These are phyloP conservation scores for Scopus umbretta DNA, from an alignment of 2,113 vertebrate species.

Conservation along the genomic window DNA sequence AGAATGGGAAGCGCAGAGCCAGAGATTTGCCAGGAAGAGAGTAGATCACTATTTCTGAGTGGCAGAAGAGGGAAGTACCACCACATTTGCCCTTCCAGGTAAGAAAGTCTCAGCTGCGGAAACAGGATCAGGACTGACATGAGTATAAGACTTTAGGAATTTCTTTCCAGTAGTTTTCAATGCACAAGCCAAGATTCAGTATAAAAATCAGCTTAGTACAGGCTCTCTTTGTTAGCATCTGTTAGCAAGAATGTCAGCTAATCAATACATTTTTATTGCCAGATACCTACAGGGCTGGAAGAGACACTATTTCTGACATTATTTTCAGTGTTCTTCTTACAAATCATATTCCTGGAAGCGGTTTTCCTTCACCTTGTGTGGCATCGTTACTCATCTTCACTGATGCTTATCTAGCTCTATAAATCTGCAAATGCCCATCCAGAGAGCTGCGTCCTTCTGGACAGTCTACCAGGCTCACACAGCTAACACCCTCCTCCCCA, in stretches of 20 bases:
- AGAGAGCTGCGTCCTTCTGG: background rate
- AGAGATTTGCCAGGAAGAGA: background rate
- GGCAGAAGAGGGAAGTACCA: background rate
- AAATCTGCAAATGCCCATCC: background rate
- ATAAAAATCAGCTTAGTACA: background rate
- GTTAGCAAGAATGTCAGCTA: constrained; percentile 40
- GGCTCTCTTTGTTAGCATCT: constrained; percentile 4
- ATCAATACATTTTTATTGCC: constrained; percentile 51
- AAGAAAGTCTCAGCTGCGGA: background rate
- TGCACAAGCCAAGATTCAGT: background rate
- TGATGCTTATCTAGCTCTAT: background rate
- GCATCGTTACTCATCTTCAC: constrained; percentile 24
- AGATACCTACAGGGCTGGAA: constrained; percentile 47
- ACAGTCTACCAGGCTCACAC: background rate
- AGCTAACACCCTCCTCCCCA: background rate
- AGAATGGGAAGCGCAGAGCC: background rate
- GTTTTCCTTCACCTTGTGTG: constrained; percentile 31
- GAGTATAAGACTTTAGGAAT: background rate
- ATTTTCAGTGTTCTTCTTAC: constrained; percentile 20
- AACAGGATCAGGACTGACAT: background rate
- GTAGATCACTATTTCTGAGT: background rate
- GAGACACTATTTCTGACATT: constrained; percentile 24
- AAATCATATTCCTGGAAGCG: constrained; percentile 17
- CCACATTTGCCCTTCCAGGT: background rate
- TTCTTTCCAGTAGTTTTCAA: background rate